Evolutionary conservation across 2,888 invertebrate species (phyloP).

Genomic region (Pseudanteris insignis): DNA sequence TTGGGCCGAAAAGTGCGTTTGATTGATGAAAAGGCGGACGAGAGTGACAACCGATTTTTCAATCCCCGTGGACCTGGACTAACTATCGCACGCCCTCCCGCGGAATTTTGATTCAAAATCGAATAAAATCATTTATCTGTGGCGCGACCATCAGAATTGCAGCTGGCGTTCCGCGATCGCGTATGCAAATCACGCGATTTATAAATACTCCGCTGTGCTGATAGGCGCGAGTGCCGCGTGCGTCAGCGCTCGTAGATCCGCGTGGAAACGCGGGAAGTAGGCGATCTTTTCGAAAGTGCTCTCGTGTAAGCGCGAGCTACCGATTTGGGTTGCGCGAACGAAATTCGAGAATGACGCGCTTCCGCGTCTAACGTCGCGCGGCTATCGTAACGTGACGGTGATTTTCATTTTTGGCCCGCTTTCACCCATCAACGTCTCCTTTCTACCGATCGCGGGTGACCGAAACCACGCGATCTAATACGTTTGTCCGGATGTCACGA

Average conservation of each 20-base stretch:
- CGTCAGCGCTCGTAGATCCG: slow-evolving; percentile 32
- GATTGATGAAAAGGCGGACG: slow-evolving; percentile 13
- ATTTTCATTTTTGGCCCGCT: slow-evolving; percentile 59
- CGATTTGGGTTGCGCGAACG: slow-evolving; percentile 56
- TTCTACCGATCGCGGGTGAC: too few relatives aligned
- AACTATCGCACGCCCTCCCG: background rate
- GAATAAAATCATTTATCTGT: slow-evolving; percentile 15
- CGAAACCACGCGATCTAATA: too few relatives aligned
- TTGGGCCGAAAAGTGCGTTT: slow-evolving; percentile 4
- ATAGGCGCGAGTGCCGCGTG: slow-evolving; percentile 11
- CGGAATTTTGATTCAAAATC: too few relatives aligned
- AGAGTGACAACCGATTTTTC: slow-evolving; percentile 7
- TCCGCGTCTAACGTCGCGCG: slow-evolving; percentile 29
- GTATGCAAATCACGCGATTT: slow-evolving; percentile 41
- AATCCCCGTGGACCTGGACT: background rate
- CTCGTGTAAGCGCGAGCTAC: slow-evolving; percentile 32
- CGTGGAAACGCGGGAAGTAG: slow-evolving; percentile 48
- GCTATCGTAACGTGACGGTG: slow-evolving; percentile 35
- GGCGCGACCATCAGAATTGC: background rate
- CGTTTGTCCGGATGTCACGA: too few relatives aligned
- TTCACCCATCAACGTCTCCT: too few relatives aligned
- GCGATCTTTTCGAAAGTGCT: slow-evolving; percentile 49
- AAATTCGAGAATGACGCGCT: slow-evolving; percentile 51
- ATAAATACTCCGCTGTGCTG: too few relatives aligned
- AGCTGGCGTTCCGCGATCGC: slow-evolving; percentile 15